Conservation (phyloP, 2,797 vertebrate genomes). For the Epinephelus coioides region DNA sequence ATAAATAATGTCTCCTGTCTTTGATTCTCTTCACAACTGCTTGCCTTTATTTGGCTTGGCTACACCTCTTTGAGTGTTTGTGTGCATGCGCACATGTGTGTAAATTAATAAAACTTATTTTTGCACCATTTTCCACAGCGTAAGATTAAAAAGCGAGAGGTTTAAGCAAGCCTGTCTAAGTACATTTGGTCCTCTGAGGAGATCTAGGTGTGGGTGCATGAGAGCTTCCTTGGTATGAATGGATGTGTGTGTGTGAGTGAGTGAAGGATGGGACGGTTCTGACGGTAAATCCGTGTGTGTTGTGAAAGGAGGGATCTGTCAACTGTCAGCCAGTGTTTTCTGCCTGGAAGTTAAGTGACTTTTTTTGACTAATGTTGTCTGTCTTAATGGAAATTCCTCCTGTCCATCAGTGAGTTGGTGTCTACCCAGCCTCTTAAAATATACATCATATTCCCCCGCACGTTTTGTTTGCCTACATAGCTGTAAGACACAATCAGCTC, state of each 20-base stretch:
- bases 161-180: conserved; percentile 52
- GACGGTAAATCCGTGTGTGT: conserved; percentile 44
- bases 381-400: conserved; percentile 35
- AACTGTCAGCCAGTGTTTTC: conserved; percentile 61
- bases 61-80: conserved; percentile 12
- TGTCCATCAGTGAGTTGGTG: conserved; percentile 46
- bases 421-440: conserved; percentile 32
- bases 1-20: conserved; percentile 56
- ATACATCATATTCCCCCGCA: conserved; percentile 3
- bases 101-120: conserved; percentile 40
- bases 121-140: conserved; percentile 14
- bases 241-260: conserved; percentile 17
- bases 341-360: conserved; percentile 55
- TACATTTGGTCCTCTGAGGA: conserved; percentile 44
- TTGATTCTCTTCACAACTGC: conserved; percentile 41
- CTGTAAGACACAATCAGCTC: conserved; percentile 24
- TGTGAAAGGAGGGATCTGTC: conserved; percentile 63
- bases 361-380: conserved; percentile 61
- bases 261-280: conserved; percentile 18
- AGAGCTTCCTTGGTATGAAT: conserved; percentile 14
- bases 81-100: not conserved
- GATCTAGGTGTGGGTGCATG: conserved; percentile 39
- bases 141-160: conserved; percentile 44
- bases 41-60: conserved; percentile 60
- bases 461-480: conserved; percentile 31